Evolutionary conservation across 2,888 invertebrate genomes (phyloP), one percentile per base, ranked within the genome.

Genomic region (Hipparchia sbordonii): DNA sequence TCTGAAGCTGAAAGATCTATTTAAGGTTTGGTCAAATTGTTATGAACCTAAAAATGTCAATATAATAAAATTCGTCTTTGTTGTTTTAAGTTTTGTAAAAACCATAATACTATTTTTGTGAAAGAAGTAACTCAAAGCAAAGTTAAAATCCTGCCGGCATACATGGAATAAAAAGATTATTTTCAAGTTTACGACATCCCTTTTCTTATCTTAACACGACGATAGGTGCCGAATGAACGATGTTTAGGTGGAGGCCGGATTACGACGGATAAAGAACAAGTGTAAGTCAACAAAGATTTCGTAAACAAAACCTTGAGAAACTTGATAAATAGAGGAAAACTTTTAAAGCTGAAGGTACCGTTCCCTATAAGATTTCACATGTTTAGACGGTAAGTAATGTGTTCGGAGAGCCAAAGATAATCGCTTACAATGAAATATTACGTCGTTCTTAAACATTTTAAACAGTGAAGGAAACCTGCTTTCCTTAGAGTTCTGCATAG

Each of bases 181-280:
- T 88, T 85, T 82, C 85, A 85, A 87, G 84, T 89, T 89, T 89
- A 89, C 87, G 88, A 87, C 87, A 86, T 85, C 87, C 88, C 84
- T 89, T 85, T 83, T 82, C 87, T 89, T 89, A 89, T 89, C 89
- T 88, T 84, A 86, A 85, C 85, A 86, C 79, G 80, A 82, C 86
- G 86, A 89, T 88, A 87, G 87, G 85, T 88, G 89, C 85, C 88
- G 87, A 89, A 87, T 85, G 85, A 86, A 85, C 83, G 85, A 84
- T 84, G 86, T 84, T 85, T 85, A 84, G 83, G 81, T 80, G 79
- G 79, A 81, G 80, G 82, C 80, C 75, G 81, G 81, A 81, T 81
- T 81, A 81, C 79, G 74, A 76, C 75, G 79, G 82, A 81, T 82
- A 81, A 82, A 80, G 80, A 78, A 79, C 79, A 83, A 80, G 77